Percentiles rank a stretch among this genome's conserved stretches.
These are phyloP conservation scores for Diadophis punctatus DNA, from an alignment of 2,113 vertebrate species.

Conservation along the genomic window DNA sequence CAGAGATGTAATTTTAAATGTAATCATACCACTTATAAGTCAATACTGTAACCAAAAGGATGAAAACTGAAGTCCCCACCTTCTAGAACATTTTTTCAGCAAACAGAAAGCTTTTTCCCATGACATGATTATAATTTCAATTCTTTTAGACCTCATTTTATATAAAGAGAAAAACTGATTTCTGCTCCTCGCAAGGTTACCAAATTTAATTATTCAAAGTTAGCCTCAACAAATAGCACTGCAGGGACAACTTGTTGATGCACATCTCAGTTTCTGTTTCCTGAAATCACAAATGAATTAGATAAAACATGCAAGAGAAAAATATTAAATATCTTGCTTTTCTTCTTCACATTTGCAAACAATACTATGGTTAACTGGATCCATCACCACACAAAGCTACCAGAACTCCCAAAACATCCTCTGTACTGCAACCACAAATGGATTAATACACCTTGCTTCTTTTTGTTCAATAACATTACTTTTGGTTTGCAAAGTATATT, in stretches of 20 bases:
- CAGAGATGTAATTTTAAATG: constrained; percentile 90
- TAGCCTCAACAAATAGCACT: constrained; percentile 76
- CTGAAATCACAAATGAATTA: constrained; percentile 85
- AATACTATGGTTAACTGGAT: constrained; percentile 80
- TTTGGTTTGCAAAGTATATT: constrained; percentile 76
- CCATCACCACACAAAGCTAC: constrained; percentile 75
- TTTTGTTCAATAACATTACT: constrained; percentile 72
- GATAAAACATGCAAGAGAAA: constrained; percentile 78
- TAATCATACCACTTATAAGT: constrained; percentile 83
- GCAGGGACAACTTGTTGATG: constrained; percentile 73
- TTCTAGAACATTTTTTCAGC: constrained; percentile 90
- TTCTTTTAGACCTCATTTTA: constrained; percentile 41
- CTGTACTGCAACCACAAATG: constrained; percentile 63
- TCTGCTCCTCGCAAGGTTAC: constrained; percentile 49
- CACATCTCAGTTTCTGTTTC: constrained; percentile 87
- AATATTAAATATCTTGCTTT: constrained; percentile 60
- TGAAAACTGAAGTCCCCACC: constrained; percentile 85
- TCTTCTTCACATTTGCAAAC: constrained; percentile 77
- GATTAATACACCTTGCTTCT: constrained; percentile 61
- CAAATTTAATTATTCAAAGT: constrained; percentile 59
- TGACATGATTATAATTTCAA: constrained; percentile 76
- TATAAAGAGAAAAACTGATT: constrained; percentile 24
- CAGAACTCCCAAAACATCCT: constrained; percentile 57
- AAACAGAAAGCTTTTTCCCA: constrained; percentile 88
- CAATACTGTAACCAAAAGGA: constrained; percentile 94